These are phyloP conservation scores for Nasonia vitripennis DNA, from an alignment of 1,140 invertebrate genomes.

Conservation along the genomic window DNA sequence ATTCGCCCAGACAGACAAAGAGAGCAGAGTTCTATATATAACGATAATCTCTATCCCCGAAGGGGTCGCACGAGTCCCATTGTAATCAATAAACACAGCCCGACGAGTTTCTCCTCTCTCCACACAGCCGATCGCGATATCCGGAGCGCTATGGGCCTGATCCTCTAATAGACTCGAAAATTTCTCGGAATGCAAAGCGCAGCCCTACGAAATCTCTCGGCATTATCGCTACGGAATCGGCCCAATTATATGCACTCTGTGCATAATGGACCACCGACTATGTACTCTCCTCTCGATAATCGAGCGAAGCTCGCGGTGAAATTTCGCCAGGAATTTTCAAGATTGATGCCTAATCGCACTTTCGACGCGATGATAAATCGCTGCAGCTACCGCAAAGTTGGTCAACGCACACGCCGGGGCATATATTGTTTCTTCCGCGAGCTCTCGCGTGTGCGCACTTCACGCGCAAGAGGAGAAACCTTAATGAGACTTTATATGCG, in stretches of 20 bases:
- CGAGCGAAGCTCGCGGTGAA: not conserved
- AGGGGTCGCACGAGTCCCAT: not conserved
- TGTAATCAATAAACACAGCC: not conserved
- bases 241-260: not conserved
- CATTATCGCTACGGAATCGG: not conserved
- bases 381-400: not conserved
- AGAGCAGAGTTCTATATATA: no score
- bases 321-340: not conserved
- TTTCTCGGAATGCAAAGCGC: constrained; percentile 11
- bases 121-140: not conserved
- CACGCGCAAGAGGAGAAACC: not conserved
- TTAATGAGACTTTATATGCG: not conserved
- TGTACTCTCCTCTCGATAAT: not conserved
- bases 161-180: not conserved
- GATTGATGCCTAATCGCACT: not conserved
- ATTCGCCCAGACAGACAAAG: not conserved
- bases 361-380: not conserved
- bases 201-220: not conserved
- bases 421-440: not conserved
- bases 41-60: not conserved
- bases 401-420: not conserved
- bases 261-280: not conserved
- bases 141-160: not conserved
- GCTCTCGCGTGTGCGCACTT: not conserved
- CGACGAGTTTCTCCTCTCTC: not conserved